These are phyloP conservation scores for Rhopilema esculentum DNA, from an alignment of 30 jellyfish, hydroid and myxozoan genomes.

Conservation along the genomic window DNA sequence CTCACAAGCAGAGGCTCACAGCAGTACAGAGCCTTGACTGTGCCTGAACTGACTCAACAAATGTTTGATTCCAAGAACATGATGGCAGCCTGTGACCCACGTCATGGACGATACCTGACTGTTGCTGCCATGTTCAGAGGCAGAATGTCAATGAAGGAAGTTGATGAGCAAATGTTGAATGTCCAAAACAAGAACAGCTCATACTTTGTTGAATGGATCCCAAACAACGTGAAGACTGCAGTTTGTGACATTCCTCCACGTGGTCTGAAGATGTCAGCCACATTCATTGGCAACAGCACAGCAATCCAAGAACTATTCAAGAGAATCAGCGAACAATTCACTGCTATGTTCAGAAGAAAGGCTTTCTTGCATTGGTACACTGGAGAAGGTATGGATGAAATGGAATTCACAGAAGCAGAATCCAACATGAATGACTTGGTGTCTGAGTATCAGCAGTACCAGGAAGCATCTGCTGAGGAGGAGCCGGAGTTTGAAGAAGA, in stretches of 20 bases:
- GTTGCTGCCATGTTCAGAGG: conserved; percentile 99
- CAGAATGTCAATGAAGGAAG: conserved; percentile 99
- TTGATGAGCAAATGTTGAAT: conserved; percentile 98
- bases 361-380: conserved; percentile 99
- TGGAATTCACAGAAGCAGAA: conserved; percentile 99
- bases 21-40: conserved; percentile 99
- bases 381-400: conserved; percentile 99
- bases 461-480: conserved; percentile 99
- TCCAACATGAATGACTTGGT: conserved; percentile 99
- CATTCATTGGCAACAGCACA: conserved; percentile 99
- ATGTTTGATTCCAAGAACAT: conserved; percentile 97
- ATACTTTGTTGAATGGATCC: conserved; percentile 99
- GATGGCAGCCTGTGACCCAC: conserved; percentile 99
- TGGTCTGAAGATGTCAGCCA: conserved; percentile 97
- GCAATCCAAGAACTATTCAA: conserved; percentile 99
- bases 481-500: conserved; percentile 98
- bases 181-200: conserved; percentile 99
- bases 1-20: conserved; percentile 98
- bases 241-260: conserved; percentile 99
- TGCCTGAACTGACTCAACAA: conserved; percentile 98
- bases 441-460: conserved; percentile 99
- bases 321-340: conserved; percentile 99
- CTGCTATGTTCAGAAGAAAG: conserved; percentile 99
- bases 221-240: conserved; percentile 99
- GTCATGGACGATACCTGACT: conserved; percentile 98